Evolutionary conservation across 1,140 invertebrate species (phyloP).

Genomic region (Araneus ventricosus): DNA sequence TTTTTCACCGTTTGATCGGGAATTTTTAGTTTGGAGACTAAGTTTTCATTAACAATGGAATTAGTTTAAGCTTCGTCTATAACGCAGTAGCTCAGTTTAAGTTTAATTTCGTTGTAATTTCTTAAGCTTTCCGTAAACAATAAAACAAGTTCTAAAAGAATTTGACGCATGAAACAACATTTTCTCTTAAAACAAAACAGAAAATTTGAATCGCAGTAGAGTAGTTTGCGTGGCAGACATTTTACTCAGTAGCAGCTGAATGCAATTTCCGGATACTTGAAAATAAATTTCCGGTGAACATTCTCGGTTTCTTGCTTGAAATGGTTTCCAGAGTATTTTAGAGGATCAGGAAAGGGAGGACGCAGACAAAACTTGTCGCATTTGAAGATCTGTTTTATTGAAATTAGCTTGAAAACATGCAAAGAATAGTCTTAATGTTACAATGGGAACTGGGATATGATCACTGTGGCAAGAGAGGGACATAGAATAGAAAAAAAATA

Average conservation of each 20-base stretch:
- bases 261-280: slow-evolving; percentile 24
- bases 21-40: no score
- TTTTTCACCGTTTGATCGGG: no score
- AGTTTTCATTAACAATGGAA: no score
- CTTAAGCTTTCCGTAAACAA: no score
- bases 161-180: no score
- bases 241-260: not conserved
- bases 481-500: not conserved
- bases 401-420: not conserved
- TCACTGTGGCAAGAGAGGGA: not conserved
- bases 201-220: no score
- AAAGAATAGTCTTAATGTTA: not conserved
- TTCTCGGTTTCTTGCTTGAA: not conserved
- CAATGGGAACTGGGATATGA: not conserved
- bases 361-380: not conserved
- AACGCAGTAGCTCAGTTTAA: no score
- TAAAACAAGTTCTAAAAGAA: no score
- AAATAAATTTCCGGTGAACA: slow-evolving; percentile 26
- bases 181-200: no score
- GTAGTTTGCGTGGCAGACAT: no score
- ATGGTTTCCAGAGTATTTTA: not conserved
- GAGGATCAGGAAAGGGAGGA: not conserved
- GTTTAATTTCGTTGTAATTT: no score
- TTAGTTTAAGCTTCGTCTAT: no score
- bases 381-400: not conserved